Evolutionary conservation across 2,113 vertebrate genomes (phyloP).

Genomic region (Silurus meridionalis): DNA sequence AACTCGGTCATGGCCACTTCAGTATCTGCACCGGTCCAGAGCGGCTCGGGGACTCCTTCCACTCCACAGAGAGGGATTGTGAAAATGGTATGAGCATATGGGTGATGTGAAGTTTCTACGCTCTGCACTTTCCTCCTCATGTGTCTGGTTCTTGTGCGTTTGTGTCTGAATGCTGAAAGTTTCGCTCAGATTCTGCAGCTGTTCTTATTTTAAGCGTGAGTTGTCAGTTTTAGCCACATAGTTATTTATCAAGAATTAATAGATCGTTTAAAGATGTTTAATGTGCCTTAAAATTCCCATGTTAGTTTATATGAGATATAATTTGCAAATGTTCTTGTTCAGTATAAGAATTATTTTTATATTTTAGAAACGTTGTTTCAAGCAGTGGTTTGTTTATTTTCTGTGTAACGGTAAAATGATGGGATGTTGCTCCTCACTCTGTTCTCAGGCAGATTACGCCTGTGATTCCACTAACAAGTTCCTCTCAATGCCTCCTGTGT

Average conservation of each 20-base stretch:
- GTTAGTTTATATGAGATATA: background rate
- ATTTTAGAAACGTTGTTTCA: too few relatives aligned
- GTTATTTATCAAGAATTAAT: background rate
- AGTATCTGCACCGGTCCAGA: conserved; percentile 72
- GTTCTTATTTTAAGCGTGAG: too few relatives aligned
- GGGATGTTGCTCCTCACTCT: too few relatives aligned
- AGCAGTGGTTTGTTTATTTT: too few relatives aligned
- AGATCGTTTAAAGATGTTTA: too few relatives aligned
- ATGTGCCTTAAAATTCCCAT: background rate
- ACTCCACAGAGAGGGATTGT: conserved; percentile 90
- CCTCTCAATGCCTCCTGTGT: too few relatives aligned
- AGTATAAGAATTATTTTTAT: background rate
- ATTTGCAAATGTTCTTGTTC: too few relatives aligned
- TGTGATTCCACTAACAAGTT: background rate
- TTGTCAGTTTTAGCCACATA: background rate
- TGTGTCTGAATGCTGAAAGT: background rate
- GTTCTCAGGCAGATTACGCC: too few relatives aligned
- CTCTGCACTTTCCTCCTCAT: background rate
- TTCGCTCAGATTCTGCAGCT: background rate
- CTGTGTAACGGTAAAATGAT: too few relatives aligned
- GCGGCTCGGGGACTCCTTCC: conserved; percentile 62
- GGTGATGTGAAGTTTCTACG: background rate
- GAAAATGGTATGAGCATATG: conserved; percentile 83
- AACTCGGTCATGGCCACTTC: conserved; percentile 76
- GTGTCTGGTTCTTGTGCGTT: background rate